Percentiles rank a stretch among this genome's conserved stretches.
These are phyloP conservation scores for Trissoscelio sp. DNA, from an alignment of 2,888 invertebrate species.

Conservation along the genomic window DNA sequence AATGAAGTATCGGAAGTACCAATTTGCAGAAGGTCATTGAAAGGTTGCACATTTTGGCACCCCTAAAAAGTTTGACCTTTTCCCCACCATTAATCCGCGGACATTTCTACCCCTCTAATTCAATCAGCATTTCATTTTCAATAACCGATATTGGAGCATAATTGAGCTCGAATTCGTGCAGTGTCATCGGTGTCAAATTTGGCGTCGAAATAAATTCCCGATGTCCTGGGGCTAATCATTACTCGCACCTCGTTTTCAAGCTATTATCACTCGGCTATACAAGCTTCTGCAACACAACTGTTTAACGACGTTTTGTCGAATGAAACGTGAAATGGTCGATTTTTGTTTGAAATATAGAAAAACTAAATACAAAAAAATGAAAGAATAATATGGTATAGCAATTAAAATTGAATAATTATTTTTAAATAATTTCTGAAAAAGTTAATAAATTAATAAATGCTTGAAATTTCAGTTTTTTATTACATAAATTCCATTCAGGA, in stretches of 20 bases:
- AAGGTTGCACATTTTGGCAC: too few relatives aligned
- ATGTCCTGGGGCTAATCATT: slow-evolving; percentile 30
- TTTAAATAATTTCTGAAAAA: too few relatives aligned
- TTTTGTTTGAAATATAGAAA: too few relatives aligned
- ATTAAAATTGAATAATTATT: too few relatives aligned
- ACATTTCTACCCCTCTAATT: background rate
- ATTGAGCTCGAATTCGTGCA: slow-evolving; percentile 1
- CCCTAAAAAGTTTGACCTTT: too few relatives aligned
- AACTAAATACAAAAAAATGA: background rate
- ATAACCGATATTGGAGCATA: slow-evolving; percentile 5
- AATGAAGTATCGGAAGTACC: too few relatives aligned
- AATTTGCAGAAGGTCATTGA: too few relatives aligned
- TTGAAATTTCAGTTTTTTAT: too few relatives aligned
- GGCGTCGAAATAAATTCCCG: background rate
- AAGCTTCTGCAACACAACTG: background rate
- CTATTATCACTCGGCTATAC: slow-evolving; percentile 18
- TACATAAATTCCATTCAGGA: too few relatives aligned
- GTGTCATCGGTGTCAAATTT: slow-evolving; percentile 28
- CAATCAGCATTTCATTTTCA: slow-evolving; percentile 1
- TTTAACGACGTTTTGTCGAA: slow-evolving; percentile 5
- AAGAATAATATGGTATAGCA: background rate
- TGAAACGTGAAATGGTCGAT: slow-evolving; percentile 19
- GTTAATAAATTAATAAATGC: too few relatives aligned
- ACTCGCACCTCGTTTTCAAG: slow-evolving; percentile 28
- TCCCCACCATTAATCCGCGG: too few relatives aligned